phyloP scores from a whole-genome alignment of 2,797 vertebrate genomes.

The Buphagus erythrorhynchus region DNA sequence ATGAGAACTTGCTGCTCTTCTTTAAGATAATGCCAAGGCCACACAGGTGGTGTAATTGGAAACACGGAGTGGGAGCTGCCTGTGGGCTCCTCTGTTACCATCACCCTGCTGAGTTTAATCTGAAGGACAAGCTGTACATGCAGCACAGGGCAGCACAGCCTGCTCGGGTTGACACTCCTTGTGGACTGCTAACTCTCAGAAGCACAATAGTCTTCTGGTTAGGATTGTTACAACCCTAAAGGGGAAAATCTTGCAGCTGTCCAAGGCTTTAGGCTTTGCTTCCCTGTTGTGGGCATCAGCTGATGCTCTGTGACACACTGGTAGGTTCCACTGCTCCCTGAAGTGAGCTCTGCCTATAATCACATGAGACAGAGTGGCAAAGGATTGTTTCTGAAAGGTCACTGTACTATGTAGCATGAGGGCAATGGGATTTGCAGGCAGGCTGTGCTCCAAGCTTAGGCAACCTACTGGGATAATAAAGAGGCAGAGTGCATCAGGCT shows the following conservation, averaged over 20 bases:
- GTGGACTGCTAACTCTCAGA: neutral
- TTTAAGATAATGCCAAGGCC: neutral
- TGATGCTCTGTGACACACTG: neutral
- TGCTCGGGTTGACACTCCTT: rapidly evolving
- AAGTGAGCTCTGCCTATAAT: neutral
- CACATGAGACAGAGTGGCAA: neutral
- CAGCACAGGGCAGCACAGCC: neutral
- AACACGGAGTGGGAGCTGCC: neutral
- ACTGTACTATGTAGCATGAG: neutral
- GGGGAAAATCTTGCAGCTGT: neutral
- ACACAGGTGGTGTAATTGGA: neutral
- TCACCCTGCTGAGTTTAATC: neutral
- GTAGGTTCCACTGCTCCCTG: neutral
- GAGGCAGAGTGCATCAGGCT: neutral
- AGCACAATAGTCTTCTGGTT: neutral
- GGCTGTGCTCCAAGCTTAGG: neutral
- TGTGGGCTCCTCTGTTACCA: neutral
- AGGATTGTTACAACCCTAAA: neutral
- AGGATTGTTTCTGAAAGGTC: neutral
- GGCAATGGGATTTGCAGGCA: neutral
- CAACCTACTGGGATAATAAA: neutral
- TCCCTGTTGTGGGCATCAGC: neutral
- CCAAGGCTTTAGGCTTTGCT: neutral
- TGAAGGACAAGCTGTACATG: neutral
- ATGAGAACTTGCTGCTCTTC: neutral